Conservation (phyloP, 1,140 invertebrate genomes). For the Apocrypta bakeri region DNA sequence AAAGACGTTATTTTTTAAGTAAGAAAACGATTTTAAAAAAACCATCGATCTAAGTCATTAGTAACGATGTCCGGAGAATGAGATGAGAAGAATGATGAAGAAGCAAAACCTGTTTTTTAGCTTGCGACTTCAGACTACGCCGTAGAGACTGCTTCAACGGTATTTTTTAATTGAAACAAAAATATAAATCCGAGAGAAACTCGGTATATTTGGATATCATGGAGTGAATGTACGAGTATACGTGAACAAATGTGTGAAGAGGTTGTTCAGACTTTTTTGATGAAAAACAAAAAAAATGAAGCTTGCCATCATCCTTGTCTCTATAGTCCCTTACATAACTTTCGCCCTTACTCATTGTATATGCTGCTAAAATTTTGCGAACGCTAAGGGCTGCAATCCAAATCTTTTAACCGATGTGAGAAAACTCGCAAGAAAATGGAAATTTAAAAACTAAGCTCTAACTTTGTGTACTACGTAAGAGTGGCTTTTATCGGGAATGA, state of each 20-base stretch:
- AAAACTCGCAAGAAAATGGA: neutral
- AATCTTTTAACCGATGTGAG: neutral
- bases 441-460: conserved; percentile 29
- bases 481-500: conserved; percentile 24
- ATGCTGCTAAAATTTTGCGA: conserved; percentile 18
- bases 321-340: neutral
- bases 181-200: conserved; percentile 20
- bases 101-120: conserved; percentile 47
- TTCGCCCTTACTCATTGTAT: conserved; percentile 12
- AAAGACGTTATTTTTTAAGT: conserved; percentile 49
- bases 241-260: conserved; percentile 8
- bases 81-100: conserved; percentile 49
- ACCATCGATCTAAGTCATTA: conserved; percentile 65
- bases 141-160: conserved; percentile 40
- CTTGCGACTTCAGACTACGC: conserved; percentile 8
- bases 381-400: neutral
- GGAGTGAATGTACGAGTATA: conserved; percentile 22
- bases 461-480: neutral
- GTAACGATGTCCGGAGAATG: conserved; percentile 48
- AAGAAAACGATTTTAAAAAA: conserved; percentile 38
- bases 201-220: conserved; percentile 34
- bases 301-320: conserved; percentile 11
- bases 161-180: conserved; percentile 42
- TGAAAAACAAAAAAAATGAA: conserved; percentile 36
- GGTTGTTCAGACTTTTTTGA: conserved; percentile 20